Evolutionary conservation across 2,888 invertebrate genomes (phyloP), one percentile per base, ranked within the genome.

Genomic region (Leucoptera coffeella): DNA sequence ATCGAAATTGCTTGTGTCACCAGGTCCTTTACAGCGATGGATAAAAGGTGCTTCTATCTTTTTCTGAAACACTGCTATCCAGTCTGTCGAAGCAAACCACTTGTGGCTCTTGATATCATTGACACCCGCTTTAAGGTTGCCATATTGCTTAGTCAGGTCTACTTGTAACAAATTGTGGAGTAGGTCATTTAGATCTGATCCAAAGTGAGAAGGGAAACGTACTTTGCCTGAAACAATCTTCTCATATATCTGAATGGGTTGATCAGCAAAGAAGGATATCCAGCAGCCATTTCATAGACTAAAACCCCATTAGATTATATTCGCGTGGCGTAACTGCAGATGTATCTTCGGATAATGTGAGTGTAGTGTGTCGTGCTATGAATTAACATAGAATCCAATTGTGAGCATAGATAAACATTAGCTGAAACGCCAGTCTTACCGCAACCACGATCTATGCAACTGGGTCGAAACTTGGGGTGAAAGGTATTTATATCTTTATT

Each of bases 181-280:
- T 39, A 99, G 78, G 62, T 99, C 99, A 58, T 99, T 99, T 43
- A 99, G 73, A 57, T 99, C 99, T 25, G 93, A 91, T 29, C 94
- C 96, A 55, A 99, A 99, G 65, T 99, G 99, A 31, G 95, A 93
- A 8, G 99, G 99, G 72, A 96, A 99, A 38, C 97, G 86, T 31
- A 96, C 94, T 74, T 96, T 99, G 42, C 99, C 99, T 26, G 94
- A 93, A 7, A 99, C 99, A 45, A 99, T 99, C 74, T 99, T 99
- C 69, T 99, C 99, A 58, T 99, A 99, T 47, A 99, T 99, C 67
- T 99, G 97, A 40, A 99, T 99, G 14, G 99, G 99, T 56, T 99
- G 97, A 62, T 99, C 99, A 38, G 99, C 99, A 58, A 99, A 99
- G 75, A 99, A 99, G 3, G 97, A 69, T 99, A 99, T 11, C 99